Evolutionary conservation across 2,888 invertebrate genomes (phyloP), one percentile per base, ranked within the genome.

Genomic region (Mimachlamys varia): DNA sequence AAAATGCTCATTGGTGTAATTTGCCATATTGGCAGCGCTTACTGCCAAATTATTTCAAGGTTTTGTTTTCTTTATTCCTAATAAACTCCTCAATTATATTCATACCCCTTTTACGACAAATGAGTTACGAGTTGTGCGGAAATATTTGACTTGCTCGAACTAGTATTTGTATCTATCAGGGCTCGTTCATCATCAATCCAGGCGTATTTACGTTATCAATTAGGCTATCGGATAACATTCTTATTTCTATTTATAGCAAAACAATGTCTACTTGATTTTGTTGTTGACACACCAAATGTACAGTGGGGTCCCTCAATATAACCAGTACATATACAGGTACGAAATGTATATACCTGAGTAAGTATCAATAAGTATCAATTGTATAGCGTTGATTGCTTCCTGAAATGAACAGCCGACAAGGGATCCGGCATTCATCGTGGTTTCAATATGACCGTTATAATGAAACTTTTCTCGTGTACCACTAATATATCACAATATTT

Each of bases 161-260:
- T 7, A 44, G 44, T 44, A 44, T 3, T 3, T 44, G 44, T 44
- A 44, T 7, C 17, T 53, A 53, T 19, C 19, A 19, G 15, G 15
- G 3, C 3, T 53, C 19, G 15, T 53, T 17, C 53, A 53, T 53
- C 53, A 53, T 2, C 19, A 19, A 53, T 15, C 19, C 19, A 53
- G 19, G 76, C 33, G 33, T 76, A 33, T 76, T 22, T 76, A 27
- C 76, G 27, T 33, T 76, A 76, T 76, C 33, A 76, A 76, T 76
- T 27, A 22, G 33, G 33, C 0, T 76, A 76, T 33, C 76, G 33
- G 76, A 76, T 76, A 76, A 76, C 4, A 76, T 27, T 76, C 33
- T 76, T 76, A 27, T 76, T 76, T 33, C 76, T 76, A 76, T 76
- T 76, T 76, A 76, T 76, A 76, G 76, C 76, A 33, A 76, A 76